Evolutionary conservation across 2,888 invertebrate species (phyloP), one percentile per base, ranked within the genome.

Genomic region (Actias luna): DNA sequence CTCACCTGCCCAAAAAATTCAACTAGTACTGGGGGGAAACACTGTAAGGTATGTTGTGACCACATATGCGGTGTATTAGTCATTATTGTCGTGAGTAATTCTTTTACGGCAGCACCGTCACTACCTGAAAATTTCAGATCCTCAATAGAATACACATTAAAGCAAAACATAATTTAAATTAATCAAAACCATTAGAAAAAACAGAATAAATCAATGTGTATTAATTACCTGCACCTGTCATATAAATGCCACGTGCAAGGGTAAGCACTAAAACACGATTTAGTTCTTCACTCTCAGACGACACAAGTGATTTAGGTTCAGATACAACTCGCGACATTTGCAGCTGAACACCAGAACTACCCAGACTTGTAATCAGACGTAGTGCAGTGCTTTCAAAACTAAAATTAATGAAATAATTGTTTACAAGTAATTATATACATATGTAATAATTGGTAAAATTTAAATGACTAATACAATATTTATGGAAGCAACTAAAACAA

Each of bases 21-120:
- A 59, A 96, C 95, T 5, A 99, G 93, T 7, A 97, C 96, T 0
- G 96, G 95, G 0, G 99, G 99, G 82, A 99, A 99, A 80, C 98
- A 98, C 69, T 97, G 96, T 22, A 99, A 88, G 0, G 98, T 98
- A 83, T 98, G 98, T 65, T 96, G 95, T 0, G 98, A 97, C 99
- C 99, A 99, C 74, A 97, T 96, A 83, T 98, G 98, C 0, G 99
- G 98, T 0, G 99, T 99, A 82, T 97, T 97, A 71, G 98, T 97
- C 95, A 98, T 97, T 27, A 99, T 98, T 0, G 97, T 96, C 0
- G 95, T 95, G 7, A 99, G 89, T 27, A 99, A 92, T 76, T 99
- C 99, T 78, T 97, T 97, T 74, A 98, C 98, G 95, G 99, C 98
- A 2, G 95, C 94, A 0, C 96, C 96, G 62, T 94, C 93, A 67